Conservation (phyloP, 2,113 vertebrate genomes). For the Notarius lentiginosus region DNA sequence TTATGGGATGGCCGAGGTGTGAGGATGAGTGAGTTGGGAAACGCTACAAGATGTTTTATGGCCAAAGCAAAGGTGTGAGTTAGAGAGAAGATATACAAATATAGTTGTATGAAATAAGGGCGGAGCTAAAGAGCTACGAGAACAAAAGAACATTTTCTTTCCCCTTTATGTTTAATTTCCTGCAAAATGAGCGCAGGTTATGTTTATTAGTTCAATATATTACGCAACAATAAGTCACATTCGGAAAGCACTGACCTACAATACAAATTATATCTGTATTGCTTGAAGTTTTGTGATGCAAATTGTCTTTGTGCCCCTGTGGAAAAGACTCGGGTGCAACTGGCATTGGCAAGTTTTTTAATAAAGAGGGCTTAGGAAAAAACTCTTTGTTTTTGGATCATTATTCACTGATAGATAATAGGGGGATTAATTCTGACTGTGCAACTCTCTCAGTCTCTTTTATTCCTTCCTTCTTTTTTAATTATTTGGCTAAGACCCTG, state of each 20-base stretch:
- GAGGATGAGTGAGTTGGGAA: background rate
- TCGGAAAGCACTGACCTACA: constrained; percentile 19
- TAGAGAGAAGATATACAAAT: background rate
- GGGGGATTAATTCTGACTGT: constrained; percentile 50
- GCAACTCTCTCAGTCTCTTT: constrained; percentile 47
- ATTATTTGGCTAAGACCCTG: constrained; percentile 47
- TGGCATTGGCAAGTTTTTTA: constrained; percentile 49
- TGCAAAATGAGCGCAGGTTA: background rate
- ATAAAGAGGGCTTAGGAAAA: constrained; percentile 48
- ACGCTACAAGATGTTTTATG: background rate
- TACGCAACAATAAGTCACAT: constrained; percentile 17
- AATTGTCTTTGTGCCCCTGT: constrained; percentile 34
- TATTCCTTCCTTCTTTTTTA: constrained; percentile 38
- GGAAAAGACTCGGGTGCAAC: constrained; percentile 41
- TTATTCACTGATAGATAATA: constrained; percentile 47
- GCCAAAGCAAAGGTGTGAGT: constrained; percentile 10
- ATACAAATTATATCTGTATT: constrained; percentile 33
- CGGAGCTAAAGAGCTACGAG: background rate
- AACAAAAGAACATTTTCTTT: background rate
- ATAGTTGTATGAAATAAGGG: background rate
- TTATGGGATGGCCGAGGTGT: constrained; percentile 16
- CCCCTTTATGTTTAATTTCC: background rate
- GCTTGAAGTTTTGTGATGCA: constrained; percentile 37
- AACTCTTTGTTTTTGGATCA: constrained; percentile 49
- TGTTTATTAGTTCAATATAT: constrained; percentile 5